Conservation (phyloP, 30 jellyfish, hydroid and myxozoan genomes). For the Calvadosia cruxmelitensis region DNA sequence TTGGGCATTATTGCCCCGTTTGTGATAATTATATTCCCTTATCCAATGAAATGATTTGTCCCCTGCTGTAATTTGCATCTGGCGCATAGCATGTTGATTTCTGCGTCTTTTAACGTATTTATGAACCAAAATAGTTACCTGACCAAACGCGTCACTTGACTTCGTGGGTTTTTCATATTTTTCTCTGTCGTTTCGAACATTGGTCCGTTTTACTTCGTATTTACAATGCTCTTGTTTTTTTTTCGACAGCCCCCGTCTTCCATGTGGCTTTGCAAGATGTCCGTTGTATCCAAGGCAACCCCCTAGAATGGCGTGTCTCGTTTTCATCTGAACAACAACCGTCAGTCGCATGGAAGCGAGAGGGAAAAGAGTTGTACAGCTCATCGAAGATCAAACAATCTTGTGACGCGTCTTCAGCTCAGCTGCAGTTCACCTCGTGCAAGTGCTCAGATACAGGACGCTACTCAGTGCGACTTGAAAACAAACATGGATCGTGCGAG, state of each 20-base stretch:
- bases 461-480: constrained; percentile 78
- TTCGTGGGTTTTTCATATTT: not conserved
- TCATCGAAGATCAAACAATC: constrained; percentile 19
- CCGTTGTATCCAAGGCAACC: constrained; percentile 31
- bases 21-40: too few relatives aligned
- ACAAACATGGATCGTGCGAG: constrained; percentile 82
- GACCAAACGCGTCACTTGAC: not conserved
- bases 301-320: not conserved
- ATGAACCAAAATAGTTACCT: not conserved
- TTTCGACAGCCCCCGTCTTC: constrained; percentile 38
- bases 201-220: not conserved
- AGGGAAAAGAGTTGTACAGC: constrained; percentile 53
- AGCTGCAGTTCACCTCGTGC: constrained; percentile 30
- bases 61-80: too few relatives aligned
- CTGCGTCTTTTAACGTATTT: too few relatives aligned
- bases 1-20: too few relatives aligned
- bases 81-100: too few relatives aligned
- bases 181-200: not conserved
- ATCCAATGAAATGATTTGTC: too few relatives aligned
- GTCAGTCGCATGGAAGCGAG: constrained; percentile 68
- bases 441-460: constrained; percentile 66
- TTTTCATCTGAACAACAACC: constrained; percentile 49
- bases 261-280: constrained; percentile 26
- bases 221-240: not conserved
- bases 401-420: constrained; percentile 30